Percentiles rank a stretch among this genome's conserved stretches.
These are phyloP conservation scores for Ophion ellenae DNA, from an alignment of 2,888 invertebrate species.

Conservation along the genomic window DNA sequence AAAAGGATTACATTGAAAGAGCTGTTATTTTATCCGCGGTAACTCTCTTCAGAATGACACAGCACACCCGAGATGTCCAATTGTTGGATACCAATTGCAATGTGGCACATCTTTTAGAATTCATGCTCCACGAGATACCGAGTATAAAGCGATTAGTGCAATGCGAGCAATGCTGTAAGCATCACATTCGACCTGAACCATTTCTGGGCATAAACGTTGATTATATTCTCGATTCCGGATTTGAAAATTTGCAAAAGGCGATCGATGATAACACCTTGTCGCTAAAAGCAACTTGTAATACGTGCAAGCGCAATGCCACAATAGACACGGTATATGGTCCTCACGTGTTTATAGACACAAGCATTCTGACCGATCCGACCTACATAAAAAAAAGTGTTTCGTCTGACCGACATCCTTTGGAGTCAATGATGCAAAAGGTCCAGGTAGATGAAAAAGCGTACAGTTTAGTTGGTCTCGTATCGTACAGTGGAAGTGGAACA, in stretches of 20 bases:
- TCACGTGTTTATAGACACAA: conserved; percentile 16
- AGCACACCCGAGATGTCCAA: conserved; percentile 4
- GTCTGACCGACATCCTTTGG: background rate
- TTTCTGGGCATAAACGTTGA: conserved; percentile 24
- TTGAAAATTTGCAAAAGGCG: conserved; percentile 10
- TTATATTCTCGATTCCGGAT: conserved; percentile 15
- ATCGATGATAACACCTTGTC: conserved; percentile 7
- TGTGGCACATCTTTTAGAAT: conserved; percentile 19
- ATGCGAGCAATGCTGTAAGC: background rate
- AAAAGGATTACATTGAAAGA: background rate
- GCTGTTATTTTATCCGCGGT: background rate
- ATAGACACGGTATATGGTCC: conserved; percentile 3
- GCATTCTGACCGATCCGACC: conserved; percentile 8
- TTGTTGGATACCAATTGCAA: conserved; percentile 7
- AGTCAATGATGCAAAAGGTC: conserved; percentile 8
- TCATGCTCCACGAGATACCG: conserved; percentile 1
- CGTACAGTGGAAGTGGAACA: background rate
- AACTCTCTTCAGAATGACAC: background rate
- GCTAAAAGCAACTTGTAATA: background rate
- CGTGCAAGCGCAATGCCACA: background rate
- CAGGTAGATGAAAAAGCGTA: background rate
- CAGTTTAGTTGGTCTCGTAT: background rate
- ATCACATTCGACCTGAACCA: background rate
- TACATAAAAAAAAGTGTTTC: background rate
- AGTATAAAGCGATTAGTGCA: background rate